Evolutionary conservation across 2,113 vertebrate genomes (phyloP).

Genomic region (Pelusios castaneus): DNA sequence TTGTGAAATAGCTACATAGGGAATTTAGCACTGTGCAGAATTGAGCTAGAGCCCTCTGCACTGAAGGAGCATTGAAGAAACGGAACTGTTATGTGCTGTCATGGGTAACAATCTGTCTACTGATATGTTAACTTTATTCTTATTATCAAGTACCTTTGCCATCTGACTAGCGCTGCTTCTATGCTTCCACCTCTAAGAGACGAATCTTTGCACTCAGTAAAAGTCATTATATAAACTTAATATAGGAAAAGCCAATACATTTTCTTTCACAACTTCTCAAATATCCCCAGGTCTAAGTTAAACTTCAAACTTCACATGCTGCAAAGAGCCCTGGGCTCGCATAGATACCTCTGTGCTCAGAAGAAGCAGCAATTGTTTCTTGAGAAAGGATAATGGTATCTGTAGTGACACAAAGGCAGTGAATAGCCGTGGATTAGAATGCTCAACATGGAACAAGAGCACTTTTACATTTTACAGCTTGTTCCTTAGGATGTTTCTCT

Average conservation of each 20-base stretch:
- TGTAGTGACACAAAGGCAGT: background rate
- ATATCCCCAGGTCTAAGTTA: constrained; percentile 57
- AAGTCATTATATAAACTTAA: constrained; percentile 56
- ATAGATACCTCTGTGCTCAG: constrained; percentile 44
- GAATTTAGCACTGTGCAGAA: background rate
- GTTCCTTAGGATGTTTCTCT: background rate
- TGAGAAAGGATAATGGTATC: constrained; percentile 9
- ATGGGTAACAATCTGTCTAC: background rate
- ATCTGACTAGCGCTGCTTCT: background rate
- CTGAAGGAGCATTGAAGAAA: background rate
- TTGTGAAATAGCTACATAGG: background rate
- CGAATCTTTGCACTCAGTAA: constrained; percentile 22
- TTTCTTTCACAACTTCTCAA: constrained; percentile 46
- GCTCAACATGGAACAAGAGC: background rate
- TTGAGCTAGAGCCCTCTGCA: background rate
- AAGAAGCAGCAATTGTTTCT: constrained; percentile 36
- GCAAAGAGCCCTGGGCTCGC: constrained; percentile 40
- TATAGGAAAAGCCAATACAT: constrained; percentile 19
- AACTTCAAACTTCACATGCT: constrained; percentile 7
- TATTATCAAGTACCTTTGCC: constrained; percentile 22
- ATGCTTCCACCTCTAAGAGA: constrained; percentile 20
- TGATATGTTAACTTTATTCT: background rate
- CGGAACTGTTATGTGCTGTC: background rate
- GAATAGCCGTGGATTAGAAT: background rate
- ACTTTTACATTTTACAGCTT: background rate